These are phyloP conservation scores for Cantharis rufa DNA, from an alignment of 2,888 invertebrate species.

Conservation along the genomic window DNA sequence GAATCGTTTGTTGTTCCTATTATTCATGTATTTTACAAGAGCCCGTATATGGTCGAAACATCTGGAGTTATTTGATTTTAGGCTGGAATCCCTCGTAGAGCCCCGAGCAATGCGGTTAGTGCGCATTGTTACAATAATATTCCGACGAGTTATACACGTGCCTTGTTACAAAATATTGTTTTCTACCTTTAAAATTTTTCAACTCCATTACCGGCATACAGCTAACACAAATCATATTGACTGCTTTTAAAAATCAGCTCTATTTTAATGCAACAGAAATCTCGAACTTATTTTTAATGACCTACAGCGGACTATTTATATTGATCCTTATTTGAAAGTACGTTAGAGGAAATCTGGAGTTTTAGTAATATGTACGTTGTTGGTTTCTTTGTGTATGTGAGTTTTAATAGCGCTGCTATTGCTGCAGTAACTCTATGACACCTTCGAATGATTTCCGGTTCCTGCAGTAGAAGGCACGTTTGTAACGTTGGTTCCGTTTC, in stretches of 20 bases:
- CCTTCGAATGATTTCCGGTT: slow-evolving; percentile 17
- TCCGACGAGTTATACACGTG: slow-evolving; percentile 36
- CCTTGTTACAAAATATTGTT: slow-evolving; percentile 27
- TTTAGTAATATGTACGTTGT: neutral
- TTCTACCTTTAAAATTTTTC: slow-evolving; percentile 32
- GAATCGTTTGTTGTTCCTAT: slow-evolving; percentile 32
- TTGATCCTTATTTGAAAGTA: neutral
- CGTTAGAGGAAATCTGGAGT: neutral
- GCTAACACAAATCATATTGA: slow-evolving; percentile 10
- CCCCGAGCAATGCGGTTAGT: slow-evolving; percentile 53
- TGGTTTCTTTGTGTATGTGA: neutral
- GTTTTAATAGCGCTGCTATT: neutral
- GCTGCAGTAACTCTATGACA: slow-evolving; percentile 7
- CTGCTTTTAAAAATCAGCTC: slow-evolving; percentile 2
- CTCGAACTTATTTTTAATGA: neutral
- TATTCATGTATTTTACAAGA: slow-evolving; percentile 31
- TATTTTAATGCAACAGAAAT: neutral
- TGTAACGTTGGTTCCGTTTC: slow-evolving; percentile 11
- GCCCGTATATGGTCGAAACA: slow-evolving; percentile 30
- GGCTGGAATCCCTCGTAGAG: slow-evolving; percentile 44
- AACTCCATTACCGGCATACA: neutral
- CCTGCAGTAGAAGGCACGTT: slow-evolving; percentile 8
- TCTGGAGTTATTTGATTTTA: slow-evolving; percentile 32
- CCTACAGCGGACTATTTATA: neutral
- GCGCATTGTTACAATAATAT: slow-evolving; percentile 49